Evolutionary conservation across 1,140 invertebrate genomes (phyloP), one percentile per base, ranked within the genome.

Genomic region (Diachasma alloeum): DNA sequence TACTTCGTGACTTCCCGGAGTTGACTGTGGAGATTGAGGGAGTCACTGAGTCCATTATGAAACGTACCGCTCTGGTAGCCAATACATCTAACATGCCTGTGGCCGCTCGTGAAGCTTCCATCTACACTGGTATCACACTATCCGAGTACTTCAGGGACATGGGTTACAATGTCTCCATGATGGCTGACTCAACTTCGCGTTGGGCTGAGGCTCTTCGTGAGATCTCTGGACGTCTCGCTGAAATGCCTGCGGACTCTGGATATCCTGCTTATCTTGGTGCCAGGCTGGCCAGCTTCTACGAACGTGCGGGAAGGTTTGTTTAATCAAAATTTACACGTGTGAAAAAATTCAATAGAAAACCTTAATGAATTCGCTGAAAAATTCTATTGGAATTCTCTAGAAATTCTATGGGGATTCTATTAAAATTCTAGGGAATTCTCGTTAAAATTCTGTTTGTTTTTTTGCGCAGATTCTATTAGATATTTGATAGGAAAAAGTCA

Each of bases 21-120:
- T 91, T 99, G 83, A 96, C 96, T 0, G 96, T 99, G 82, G 98
- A 99, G 91, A 97, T 99, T 80, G 97, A 98, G 67, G 99, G 98
- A 8, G 92, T 93, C 4, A 97, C 96, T 9, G 99, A 99, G 89
- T 99, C 97, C 75, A 99, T 99, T 89, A 99, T 99, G 99, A 99
- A 99, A 91, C 95, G 99, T 92, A 99, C 99, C 11, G 96, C 98
- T 39, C 91, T 99, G 24, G 99, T 99, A 24, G 99, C 99, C 82
- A 99, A 99, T 91, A 99, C 99, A 48, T 99, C 98, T 70, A 99
- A 99, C 94, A 99, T 99, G 99, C 99, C 99, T 91, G 98, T 99
- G 76, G 99, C 99, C 91, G 99, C 99, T 91, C 95, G 99, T 91
- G 99, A 99, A 92, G 99, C 99, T 83, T 99, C 98, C 82, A 99